These are phyloP conservation scores for Ectemnius continuus DNA, from an alignment of 2,888 invertebrate genomes.

Conservation along the genomic window DNA sequence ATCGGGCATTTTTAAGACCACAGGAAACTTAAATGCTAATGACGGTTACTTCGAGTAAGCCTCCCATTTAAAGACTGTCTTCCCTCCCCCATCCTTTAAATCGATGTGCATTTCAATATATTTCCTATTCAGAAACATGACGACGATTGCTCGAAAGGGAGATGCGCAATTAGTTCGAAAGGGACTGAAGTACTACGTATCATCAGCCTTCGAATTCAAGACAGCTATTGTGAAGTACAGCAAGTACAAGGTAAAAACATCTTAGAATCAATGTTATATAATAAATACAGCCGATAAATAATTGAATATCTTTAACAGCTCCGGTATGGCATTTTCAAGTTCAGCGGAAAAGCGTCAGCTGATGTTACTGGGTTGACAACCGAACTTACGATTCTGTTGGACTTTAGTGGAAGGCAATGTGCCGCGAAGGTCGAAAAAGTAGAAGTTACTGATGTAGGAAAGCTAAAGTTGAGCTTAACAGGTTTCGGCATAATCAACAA, in stretches of 20 bases:
- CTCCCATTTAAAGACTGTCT: not conserved
- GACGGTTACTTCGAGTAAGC: slow-evolving; percentile 54
- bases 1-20: slow-evolving; percentile 31
- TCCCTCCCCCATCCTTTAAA: not conserved
- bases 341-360: not conserved
- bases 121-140: slow-evolving; percentile 48
- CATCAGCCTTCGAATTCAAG: slow-evolving; percentile 54
- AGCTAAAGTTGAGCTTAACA: not conserved
- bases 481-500: not conserved
- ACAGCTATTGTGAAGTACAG: slow-evolving; percentile 45
- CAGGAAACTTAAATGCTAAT: slow-evolving; percentile 42
- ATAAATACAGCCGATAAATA: not conserved
- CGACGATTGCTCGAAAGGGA: slow-evolving; percentile 51
- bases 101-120: not conserved
- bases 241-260: slow-evolving; percentile 53
- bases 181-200: slow-evolving; percentile 44
- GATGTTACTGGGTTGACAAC: not conserved
- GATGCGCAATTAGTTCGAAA: slow-evolving; percentile 48
- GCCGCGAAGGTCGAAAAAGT: not conserved
- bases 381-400: not conserved
- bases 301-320: not conserved
- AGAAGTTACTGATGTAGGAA: not conserved
- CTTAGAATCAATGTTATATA: not conserved
- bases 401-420: not conserved
- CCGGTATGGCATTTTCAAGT: not conserved